A percentile compares a stretch with the other conserved stretches of the same genome.
Evolutionary conservation across 2,113 vertebrate genomes (phyloP).

Genomic region (Grantiella picta): DNA sequence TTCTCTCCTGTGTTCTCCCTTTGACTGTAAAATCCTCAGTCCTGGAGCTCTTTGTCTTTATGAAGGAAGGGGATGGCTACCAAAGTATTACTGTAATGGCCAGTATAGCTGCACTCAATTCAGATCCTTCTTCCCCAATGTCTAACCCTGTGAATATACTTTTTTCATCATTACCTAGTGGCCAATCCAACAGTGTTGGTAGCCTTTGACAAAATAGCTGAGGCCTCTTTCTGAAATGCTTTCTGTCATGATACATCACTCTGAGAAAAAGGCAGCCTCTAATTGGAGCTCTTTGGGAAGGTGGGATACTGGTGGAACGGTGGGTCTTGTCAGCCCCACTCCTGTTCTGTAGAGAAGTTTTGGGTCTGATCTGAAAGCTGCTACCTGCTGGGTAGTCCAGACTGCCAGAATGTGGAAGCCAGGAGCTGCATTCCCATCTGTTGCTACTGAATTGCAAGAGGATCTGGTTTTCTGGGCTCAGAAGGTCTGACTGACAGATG

Average conservation of each 20-base stretch:
- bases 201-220: constrained; percentile 23
- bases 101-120: constrained; percentile 55
- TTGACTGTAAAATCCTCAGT: constrained; percentile 10
- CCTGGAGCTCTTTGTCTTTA: constrained; percentile 53
- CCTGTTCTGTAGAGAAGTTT: constrained; percentile 16
- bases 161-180: constrained; percentile 14
- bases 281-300: constrained; percentile 5
- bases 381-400: neutral
- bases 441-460: neutral
- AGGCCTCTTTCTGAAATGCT: constrained; percentile 52
- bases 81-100: constrained; percentile 56
- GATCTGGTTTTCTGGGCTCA: neutral
- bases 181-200: constrained; percentile 26
- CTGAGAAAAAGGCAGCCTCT: neutral
- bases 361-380: constrained; percentile 22
- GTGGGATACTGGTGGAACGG: neutral
- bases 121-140: constrained; percentile 15
- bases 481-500: neutral
- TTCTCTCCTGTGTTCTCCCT: neutral
- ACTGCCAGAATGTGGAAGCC: neutral
- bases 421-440: neutral
- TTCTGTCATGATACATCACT: constrained; percentile 46
- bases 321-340: neutral
- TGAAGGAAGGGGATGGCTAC: constrained; percentile 77
- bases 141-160: constrained; percentile 36